Evolutionary conservation across 53 echinoderm and acorn worm species (phyloP).

Genomic region (Temnopleurus reevesii): DNA sequence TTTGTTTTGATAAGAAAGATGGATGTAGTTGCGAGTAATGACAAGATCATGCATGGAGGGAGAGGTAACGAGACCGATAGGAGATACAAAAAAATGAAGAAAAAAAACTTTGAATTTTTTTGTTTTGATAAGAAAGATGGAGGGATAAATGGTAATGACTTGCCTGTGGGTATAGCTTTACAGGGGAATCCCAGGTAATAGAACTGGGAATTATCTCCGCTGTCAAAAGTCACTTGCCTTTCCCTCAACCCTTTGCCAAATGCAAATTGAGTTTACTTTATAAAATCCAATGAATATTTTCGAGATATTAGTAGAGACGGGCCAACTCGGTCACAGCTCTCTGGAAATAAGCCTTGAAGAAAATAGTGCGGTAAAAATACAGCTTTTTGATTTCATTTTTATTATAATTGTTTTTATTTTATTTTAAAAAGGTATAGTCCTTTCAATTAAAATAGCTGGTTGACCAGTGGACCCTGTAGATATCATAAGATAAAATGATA

Average conservation of each 20-base stretch:
- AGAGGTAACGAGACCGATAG: background rate
- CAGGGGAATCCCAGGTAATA: conserved; percentile 30
- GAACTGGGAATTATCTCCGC: conserved; percentile 40
- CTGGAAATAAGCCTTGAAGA: background rate
- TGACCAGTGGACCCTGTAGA: too few species aligned
- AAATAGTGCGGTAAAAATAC: too few species aligned
- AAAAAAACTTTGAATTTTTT: conserved; percentile 9
- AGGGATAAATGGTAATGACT: conserved; percentile 52
- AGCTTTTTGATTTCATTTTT: too few species aligned
- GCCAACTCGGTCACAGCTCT: background rate
- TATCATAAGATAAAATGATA: too few species aligned
- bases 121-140: conserved; percentile 11
- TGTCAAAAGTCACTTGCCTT: conserved; percentile 42
- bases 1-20: conserved; percentile 19
- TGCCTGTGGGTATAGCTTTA: conserved; percentile 32
- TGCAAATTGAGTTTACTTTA: conserved; percentile 50
- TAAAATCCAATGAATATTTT: conserved; percentile 35
- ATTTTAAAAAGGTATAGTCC: too few species aligned
- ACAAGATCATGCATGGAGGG: background rate
- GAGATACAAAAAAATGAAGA: background rate
- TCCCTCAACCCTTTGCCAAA: conserved; percentile 15
- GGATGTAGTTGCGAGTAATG: too few species aligned
- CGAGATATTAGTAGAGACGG: background rate
- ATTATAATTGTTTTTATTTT: too few species aligned
- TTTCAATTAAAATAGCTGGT: too few species aligned